Evolutionary conservation across 1,140 invertebrate species (phyloP).

Genomic region (Macrobrachium rosenbergii): DNA sequence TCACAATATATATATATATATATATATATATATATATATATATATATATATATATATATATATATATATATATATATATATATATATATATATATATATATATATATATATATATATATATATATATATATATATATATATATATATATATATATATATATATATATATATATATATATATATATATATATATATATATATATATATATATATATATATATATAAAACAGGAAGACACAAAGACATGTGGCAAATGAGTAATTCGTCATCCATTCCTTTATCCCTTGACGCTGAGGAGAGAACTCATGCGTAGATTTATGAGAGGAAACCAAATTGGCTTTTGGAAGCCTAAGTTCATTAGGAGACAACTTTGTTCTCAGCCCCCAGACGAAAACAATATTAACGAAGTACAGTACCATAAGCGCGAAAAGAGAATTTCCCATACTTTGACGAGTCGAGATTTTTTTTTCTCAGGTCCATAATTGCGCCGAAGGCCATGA

Average conservation of each 20-base stretch:
- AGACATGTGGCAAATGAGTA: too few species aligned
- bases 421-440: too few species aligned
- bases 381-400: too few species aligned
- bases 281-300: not conserved
- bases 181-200: not conserved
- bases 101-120: not conserved
- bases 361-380: too few species aligned
- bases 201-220: not conserved
- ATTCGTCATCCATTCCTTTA: not conserved
- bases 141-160: not conserved
- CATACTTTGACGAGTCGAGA: too few species aligned
- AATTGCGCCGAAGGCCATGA: too few species aligned
- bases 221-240: not conserved
- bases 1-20: too few species aligned
- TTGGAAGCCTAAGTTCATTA: too few species aligned
- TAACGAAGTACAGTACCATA: too few species aligned
- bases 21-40: not conserved
- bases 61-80: not conserved
- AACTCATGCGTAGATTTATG: not conserved
- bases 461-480: too few species aligned
- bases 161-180: not conserved
- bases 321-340: not conserved
- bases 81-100: constrained; percentile 19
- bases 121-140: not conserved
- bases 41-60: not conserved